Base-by-base conservation (phyloP, 2,888 invertebrate species). In the Caenorhabditis doughertyi region DNA sequence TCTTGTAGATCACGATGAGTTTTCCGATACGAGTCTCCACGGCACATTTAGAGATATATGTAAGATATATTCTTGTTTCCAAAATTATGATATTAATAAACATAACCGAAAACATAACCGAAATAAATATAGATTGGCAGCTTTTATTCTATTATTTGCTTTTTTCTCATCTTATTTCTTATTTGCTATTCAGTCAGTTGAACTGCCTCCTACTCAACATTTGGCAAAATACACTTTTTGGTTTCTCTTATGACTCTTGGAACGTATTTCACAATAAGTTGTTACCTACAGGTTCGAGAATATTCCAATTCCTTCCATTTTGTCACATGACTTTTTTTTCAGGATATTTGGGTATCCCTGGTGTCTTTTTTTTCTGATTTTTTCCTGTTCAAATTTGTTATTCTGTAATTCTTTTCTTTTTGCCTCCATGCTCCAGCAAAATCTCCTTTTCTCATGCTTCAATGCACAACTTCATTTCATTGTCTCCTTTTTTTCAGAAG, bases 161-260 rank as follows among this genome's bases (percentile, higher is more conserved):
- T 53, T 42, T 44, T 49, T 62, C 62, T 49, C 51, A 58, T 60
- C 65, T 23, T 53, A 67, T 49, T 65, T 65, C 60, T 56, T 71
- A 71, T 72, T 72, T 72, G 62, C 72, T 62, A 62, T 60, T 72
- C 18, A 71, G 47, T 62, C 62, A 62, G 60, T 62, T 62, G 49
- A 64, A 64, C 29, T 35, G 62, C 60, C 58, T 60, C 60, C 62
- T 42, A 62, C 53, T 53, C 60, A 25, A 60, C 55, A 18, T 42
- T 25, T 32, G 42, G 27, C 8, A 56, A 32, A 64, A 64, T 32
- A 64, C 11, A 64, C 47, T 64, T 64, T 49, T 47, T 64, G 32
- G 64, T 64, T 64, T 64, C 64, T 32, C 49, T 29, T 32, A 49
- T 62, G 32, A 64, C 47, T 29, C 18, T 49, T 27, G 47, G 32